Conservation (phyloP, 2,888 invertebrate species). For the Drosophila atroscutellata region DNA sequence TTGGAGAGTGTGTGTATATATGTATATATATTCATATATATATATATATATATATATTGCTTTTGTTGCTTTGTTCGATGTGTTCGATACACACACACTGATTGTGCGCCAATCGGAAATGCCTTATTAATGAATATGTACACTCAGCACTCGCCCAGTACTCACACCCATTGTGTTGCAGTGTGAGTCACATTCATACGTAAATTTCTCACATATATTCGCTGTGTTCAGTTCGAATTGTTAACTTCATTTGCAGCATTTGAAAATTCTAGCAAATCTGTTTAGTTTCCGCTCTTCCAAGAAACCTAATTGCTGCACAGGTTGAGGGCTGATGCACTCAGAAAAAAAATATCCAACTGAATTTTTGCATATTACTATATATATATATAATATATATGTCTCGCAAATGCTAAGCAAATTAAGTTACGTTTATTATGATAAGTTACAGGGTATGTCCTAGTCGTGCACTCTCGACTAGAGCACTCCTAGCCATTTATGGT, state of each 20-base stretch:
- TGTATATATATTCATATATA: not conserved
- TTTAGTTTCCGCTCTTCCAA: not conserved
- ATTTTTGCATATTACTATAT: not conserved
- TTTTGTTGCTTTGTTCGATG: too few species aligned
- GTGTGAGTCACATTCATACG: not conserved
- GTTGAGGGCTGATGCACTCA: not conserved
- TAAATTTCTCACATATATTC: not conserved
- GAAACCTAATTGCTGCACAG: not conserved
- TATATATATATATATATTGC: not conserved
- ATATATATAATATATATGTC: not conserved
- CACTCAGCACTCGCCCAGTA: slow-evolving; percentile 22
- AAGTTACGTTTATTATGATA: not conserved
- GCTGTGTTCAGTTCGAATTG: not conserved
- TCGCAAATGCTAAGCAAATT: not conserved
- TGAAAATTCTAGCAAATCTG: not conserved
- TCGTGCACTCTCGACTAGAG: not conserved
- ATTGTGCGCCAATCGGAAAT: slow-evolving; percentile 43
- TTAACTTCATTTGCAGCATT: not conserved
- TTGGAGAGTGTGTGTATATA: not conserved
- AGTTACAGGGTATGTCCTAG: not conserved
- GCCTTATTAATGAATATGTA: slow-evolving; percentile 53
- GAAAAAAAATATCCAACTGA: not conserved
- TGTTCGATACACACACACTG: not conserved
- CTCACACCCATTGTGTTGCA: not conserved
- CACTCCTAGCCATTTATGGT: not conserved